A percentile compares a stretch with the other conserved stretches of the same genome.
Conservation (phyloP, 2,113 vertebrate species). For the Anguilla japonica region DNA sequence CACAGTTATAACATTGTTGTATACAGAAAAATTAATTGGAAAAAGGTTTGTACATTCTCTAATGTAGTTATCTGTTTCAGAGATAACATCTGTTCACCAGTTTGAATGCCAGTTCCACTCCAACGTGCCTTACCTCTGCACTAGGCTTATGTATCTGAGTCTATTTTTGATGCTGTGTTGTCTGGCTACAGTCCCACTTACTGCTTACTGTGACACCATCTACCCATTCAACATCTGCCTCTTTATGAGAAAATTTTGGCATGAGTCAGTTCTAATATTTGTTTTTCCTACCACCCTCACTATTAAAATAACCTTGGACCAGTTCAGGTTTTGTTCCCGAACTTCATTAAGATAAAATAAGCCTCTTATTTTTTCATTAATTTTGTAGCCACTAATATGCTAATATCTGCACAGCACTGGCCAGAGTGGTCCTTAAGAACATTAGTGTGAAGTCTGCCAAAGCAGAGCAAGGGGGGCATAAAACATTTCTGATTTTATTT, state of each 20-base stretch:
- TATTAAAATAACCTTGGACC: not conserved
- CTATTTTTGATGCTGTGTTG: constrained; percentile 61
- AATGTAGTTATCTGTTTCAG: constrained; percentile 78
- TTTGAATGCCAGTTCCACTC: constrained; percentile 71
- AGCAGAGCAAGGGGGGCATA: not conserved
- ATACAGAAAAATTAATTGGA: constrained; percentile 74
- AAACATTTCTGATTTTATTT: too few relatives aligned
- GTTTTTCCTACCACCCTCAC: constrained; percentile 50
- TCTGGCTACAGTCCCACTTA: constrained; percentile 66
- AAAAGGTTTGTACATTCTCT: constrained; percentile 75
- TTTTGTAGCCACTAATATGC: not conserved
- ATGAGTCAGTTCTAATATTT: constrained; percentile 57
- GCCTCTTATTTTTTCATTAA: not conserved
- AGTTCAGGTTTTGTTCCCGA: not conserved
- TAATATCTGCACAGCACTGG: not conserved
- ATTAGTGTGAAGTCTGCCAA: not conserved
- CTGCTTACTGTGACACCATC: constrained; percentile 70
- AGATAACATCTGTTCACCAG: constrained; percentile 74
- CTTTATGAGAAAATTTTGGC: constrained; percentile 69
- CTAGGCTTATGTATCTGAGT: constrained; percentile 9
- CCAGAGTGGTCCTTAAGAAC: not conserved
- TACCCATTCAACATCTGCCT: constrained; percentile 70
- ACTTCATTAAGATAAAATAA: not conserved
- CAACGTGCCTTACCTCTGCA: constrained; percentile 62
- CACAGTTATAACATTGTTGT: constrained; percentile 61